Evolutionary conservation across 1,140 invertebrate genomes (phyloP), one percentile per base, ranked within the genome.

Genomic region (Hycleus phaleratus): DNA sequence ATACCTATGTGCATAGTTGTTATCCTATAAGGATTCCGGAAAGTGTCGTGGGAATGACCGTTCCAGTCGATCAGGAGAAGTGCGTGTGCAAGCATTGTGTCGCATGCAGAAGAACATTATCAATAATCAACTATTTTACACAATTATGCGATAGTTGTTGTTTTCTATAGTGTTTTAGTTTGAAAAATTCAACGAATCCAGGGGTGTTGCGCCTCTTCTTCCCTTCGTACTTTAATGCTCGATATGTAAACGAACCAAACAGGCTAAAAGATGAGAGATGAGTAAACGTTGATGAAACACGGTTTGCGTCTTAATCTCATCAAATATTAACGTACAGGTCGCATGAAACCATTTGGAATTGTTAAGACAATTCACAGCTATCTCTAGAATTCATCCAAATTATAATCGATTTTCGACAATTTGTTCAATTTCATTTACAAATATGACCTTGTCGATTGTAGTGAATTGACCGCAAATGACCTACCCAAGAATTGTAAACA

Each of bases 261-360:
- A 32, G 7, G 32, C 32, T 7, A 32, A 49, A 43, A 58, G 56
- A 50, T 58, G 56, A 60, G 53, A 49, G 58, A 60, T 55, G 52
- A 60, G 32, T 32, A 32, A 32, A 32, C 48, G 63, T 66, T 64
- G 66, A 66, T 64, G 68, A 67, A 69, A 69, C 68, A 69, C 61
- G 68, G 60, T 68, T 69, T 66, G 66, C 58, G 66, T 69, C 68
- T 69, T 69, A 69, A 69, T 66, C 66, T 69, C 68, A 69, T 69
- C 66, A 69, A 69, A 69, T 60, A 69, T 69, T 69, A 60, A 69
- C 50, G 51, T 45, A 56, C 51, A 65, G 61, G 50, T 60, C 57
- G 56, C 52, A 58, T 50, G 44, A 47, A 42, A 39, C 32, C n/a
- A 40, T 9, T 32, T 53, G 25, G 51, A 45, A 44, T 53, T 53